Base-by-base conservation (phyloP, 2,888 invertebrate species). In the Embidobia sp. region DNA sequence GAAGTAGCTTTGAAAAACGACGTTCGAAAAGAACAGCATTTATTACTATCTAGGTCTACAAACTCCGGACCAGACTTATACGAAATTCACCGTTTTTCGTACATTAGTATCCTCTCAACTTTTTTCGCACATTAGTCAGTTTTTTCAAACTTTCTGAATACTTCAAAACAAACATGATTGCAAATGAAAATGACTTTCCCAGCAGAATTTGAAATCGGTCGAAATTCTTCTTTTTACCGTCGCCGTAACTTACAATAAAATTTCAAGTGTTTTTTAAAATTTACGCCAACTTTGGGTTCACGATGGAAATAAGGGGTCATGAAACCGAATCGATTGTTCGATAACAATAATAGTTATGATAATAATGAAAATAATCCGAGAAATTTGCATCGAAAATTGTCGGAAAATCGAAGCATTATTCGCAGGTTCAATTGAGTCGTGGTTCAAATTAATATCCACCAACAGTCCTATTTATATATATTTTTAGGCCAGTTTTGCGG, bases 61-160 rank as follows among this genome's bases (percentile, higher is more conserved):
- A n/a, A n/a, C n/a, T n/a, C n/a, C n/a, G n/a, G n/a, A n/a, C n/a
- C n/a, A n/a, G n/a, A n/a, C n/a, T n/a, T n/a, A n/a, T n/a, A n/a
- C n/a, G n/a, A n/a, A n/a, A 40, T 29, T 27, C 35, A 35, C 31
- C 15, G 16, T 10, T 29, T 48, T 29, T 5, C 19, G n/a, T 29
- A 29, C 29, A 16, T 37, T 27, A 37, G 16, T 16, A 40, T 26
- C n/a, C 18, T 11, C 18, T 49, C n/a, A 35, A 22, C 13, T 44
- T 57, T 44, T n/a, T 11, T 10, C 42, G 18, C n/a, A 19, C 11
- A 29, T 42, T 44, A 42, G 8, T 44, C 44, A 33, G 22, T n/a
- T n/a, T 44, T 53, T 46, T 44, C 31, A 46, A 46, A 59, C 42
- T 57, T 59, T 59, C 6, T 31, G 29, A 57, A 57, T 27, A 31